Base-by-base conservation (phyloP, 2,888 invertebrate genomes). In the Eudasyphora cyanicolor region DNA sequence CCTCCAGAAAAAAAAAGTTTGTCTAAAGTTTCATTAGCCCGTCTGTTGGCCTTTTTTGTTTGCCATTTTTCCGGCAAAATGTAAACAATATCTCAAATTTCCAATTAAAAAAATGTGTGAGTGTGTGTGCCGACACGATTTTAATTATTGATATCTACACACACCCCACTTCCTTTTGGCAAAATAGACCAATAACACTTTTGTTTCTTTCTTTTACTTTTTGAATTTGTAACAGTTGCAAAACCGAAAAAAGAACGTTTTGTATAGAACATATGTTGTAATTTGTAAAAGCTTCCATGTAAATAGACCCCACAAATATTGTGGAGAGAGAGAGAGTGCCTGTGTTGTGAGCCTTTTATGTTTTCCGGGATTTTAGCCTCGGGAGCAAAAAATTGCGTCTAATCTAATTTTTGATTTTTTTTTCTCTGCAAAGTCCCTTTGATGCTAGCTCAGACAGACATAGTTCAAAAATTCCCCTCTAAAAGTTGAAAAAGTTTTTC, bases 261-360 rank as follows among this genome's bases (percentile, higher is more conserved):
- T 82, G 70, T 76, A 79, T 79, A 76, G 75, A 79, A 70, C 83
- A 81, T 84, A 84, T 84, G 83, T 81, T 84, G 78, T 80, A 81
- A 71, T 84, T 84, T 84, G 71, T 54, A 75, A n/a, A 73, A 67
- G 80, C 71, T 78, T 38, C 10, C 51, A 67, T 42, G 75, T n/a
- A n/a, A n/a, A n/a, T n/a, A n/a, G n/a, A n/a, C n/a, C n/a, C n/a
- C n/a, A n/a, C n/a, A n/a, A n/a, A n/a, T n/a, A n/a, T n/a, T n/a
- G n/a, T n/a, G n/a, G n/a, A n/a, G n/a, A n/a, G n/a, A n/a, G n/a
- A n/a, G n/a, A n/a, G n/a, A n/a, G n/a, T n/a, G n/a, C 74, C 77
- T 19, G 67, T 62, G 32, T 51, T 2, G 1, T 7, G n/a, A n/a
- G 17, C 19, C 19, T 71, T 71, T 57, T 57, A 51, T 51, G 27